A percentile compares a stretch with the other conserved stretches of the same genome.
These are phyloP conservation scores for Apostichopus californicus DNA, from an alignment of 35 echinoderm and acorn worm species.

Conservation along the genomic window DNA sequence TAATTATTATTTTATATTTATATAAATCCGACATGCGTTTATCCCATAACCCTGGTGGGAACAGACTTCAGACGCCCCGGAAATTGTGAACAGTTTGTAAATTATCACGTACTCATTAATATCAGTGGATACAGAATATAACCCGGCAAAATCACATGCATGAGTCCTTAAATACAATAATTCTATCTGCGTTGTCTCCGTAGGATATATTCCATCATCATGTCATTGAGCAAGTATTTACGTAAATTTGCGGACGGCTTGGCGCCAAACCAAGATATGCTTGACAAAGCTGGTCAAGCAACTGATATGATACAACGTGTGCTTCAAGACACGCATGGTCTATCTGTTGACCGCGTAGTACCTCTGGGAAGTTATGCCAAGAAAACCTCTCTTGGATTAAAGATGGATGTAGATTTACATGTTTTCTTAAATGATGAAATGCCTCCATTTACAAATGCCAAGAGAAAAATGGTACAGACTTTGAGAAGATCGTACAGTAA, in stretches of 20 bases:
- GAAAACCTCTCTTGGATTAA: not conserved
- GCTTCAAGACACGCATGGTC: not conserved
- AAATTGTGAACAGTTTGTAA: too few relatives aligned
- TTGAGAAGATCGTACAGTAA: not conserved
- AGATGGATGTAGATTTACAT: conserved; percentile 25
- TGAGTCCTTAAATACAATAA: too few relatives aligned
- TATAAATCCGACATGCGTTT: too few relatives aligned
- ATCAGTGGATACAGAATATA: too few relatives aligned
- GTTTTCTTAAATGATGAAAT: conserved; percentile 40
- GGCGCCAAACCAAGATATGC: not conserved
- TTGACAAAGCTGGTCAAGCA: not conserved
- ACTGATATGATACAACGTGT: not conserved
- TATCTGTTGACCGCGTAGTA: not conserved
- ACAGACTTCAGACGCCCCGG: too few relatives aligned
- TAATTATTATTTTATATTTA: too few relatives aligned
- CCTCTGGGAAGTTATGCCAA: conserved; percentile 7
- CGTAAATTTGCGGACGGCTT: not conserved
- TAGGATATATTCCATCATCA: not conserved
- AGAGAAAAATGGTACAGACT: not conserved
- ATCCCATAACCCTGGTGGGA: too few relatives aligned
- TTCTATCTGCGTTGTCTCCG: too few relatives aligned
- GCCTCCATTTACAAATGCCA: conserved; percentile 5
- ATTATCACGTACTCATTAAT: too few relatives aligned
- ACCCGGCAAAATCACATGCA: too few relatives aligned
- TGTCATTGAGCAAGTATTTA: conserved; percentile 1